Percentiles rank a stretch among this genome's conserved stretches.
phyloP scores from a whole-genome alignment of 2,113 vertebrate species.

The Psilopogon haemacephalus region DNA sequence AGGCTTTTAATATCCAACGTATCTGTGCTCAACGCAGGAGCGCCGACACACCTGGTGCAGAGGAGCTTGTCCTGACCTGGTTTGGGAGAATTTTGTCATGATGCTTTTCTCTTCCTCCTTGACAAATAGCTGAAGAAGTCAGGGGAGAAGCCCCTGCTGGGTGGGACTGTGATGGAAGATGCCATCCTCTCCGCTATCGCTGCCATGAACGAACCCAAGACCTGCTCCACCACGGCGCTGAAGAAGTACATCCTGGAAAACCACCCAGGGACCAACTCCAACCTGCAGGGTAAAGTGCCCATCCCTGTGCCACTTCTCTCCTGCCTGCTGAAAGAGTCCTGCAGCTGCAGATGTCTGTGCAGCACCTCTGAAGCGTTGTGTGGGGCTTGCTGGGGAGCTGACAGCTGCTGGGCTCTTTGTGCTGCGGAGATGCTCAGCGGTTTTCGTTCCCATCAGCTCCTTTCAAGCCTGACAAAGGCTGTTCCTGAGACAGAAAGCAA shows the following conservation, averaged over 20 bases:
- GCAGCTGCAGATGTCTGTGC: not conserved
- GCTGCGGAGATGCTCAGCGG: not conserved
- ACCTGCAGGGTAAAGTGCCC: slow-evolving; percentile 82
- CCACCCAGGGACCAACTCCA: slow-evolving; percentile 88
- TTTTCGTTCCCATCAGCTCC: not conserved
- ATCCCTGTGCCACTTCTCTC: not conserved
- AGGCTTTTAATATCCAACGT: slow-evolving; percentile 73
- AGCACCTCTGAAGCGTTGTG: not conserved
- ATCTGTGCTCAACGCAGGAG: slow-evolving; percentile 82
- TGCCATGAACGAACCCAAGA: slow-evolving; percentile 99
- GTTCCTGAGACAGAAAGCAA: not conserved
- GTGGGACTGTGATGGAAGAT: slow-evolving; percentile 88
- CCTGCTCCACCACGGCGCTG: slow-evolving; percentile 92
- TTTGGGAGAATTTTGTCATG: slow-evolving; percentile 83
- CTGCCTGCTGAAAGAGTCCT: not conserved
- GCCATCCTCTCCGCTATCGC: slow-evolving; percentile 94
- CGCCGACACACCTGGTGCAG: slow-evolving; percentile 80
- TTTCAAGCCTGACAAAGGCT: slow-evolving; percentile 33
- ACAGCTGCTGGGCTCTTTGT: slow-evolving; percentile 16
- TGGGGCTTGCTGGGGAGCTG: not conserved
- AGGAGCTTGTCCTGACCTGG: slow-evolving; percentile 82
- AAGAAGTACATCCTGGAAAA: slow-evolving; percentile 90
- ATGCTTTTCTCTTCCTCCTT: slow-evolving; percentile 84
- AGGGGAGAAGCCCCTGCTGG: slow-evolving; percentile 89
- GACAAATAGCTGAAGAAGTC: slow-evolving; percentile 90